These are phyloP conservation scores for Celastrina argiolus DNA, from an alignment of 2,888 invertebrate genomes.

Conservation along the genomic window DNA sequence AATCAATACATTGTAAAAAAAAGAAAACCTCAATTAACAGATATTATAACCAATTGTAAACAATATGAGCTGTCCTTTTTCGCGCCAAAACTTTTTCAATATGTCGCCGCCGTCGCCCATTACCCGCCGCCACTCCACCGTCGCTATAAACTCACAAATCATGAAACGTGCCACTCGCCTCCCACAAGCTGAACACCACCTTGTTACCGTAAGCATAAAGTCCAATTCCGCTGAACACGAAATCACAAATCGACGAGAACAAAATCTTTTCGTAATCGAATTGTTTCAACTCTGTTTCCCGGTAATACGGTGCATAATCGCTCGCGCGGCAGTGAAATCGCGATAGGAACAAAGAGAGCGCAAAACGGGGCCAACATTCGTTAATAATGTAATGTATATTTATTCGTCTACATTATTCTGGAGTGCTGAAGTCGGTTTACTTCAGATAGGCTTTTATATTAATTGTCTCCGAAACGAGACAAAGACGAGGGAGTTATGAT, in stretches of 20 bases:
- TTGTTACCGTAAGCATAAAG: slow-evolving; percentile 43
- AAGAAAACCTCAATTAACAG: too few species aligned
- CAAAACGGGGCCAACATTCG: slow-evolving; percentile 76
- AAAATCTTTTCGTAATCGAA: slow-evolving; percentile 57
- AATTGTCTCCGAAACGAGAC: slow-evolving; percentile 38
- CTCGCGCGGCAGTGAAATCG: slow-evolving; percentile 60
- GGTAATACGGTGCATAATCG: slow-evolving; percentile 65
- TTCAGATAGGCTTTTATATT: slow-evolving; percentile 58
- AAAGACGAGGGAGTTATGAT: slow-evolving; percentile 22
- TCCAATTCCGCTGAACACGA: slow-evolving; percentile 40
- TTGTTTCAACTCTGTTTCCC: slow-evolving; percentile 67
- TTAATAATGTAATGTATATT: slow-evolving; percentile 78
- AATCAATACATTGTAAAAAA: too few species aligned
- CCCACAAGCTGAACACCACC: slow-evolving; percentile 47
- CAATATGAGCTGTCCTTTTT: slow-evolving; percentile 45
- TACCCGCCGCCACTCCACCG: slow-evolving; percentile 77
- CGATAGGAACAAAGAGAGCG: slow-evolving; percentile 76
- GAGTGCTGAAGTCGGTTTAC: slow-evolving; percentile 53
- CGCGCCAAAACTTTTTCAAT: slow-evolving; percentile 75
- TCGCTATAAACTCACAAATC: slow-evolving; percentile 79
- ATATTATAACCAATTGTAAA: neutral
- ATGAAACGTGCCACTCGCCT: slow-evolving; percentile 65
- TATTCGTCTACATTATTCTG: slow-evolving; percentile 72
- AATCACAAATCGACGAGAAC: slow-evolving; percentile 52
- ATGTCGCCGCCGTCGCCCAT: slow-evolving; percentile 74